phyloP scores from a whole-genome alignment of 2,888 invertebrate species.

The Scaptomyza cyrtandrae region DNA sequence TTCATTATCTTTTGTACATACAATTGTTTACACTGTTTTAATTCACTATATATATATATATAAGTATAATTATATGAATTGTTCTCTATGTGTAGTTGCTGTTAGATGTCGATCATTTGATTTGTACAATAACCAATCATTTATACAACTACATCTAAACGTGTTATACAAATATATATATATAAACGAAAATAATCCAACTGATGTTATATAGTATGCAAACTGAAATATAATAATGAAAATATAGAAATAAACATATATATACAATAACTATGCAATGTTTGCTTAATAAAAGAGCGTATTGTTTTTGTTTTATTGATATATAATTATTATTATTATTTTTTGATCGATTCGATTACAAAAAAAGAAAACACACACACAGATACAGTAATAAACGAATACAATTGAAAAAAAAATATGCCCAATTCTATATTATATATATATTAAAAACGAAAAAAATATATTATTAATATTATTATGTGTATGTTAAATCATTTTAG shows the following conservation, averaged over 20 bases:
- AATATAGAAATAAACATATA: slow-evolving; percentile 33
- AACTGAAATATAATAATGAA: slow-evolving; percentile 40
- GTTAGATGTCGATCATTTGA: slow-evolving; percentile 53
- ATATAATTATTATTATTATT: slow-evolving; percentile 37
- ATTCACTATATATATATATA: slow-evolving; percentile 13
- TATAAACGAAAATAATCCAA: slow-evolving; percentile 42
- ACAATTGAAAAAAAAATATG: slow-evolving; percentile 59
- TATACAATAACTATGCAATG: slow-evolving; percentile 38
- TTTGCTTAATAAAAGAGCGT: slow-evolving; percentile 46
- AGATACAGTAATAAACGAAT: slow-evolving; percentile 43
- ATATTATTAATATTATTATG: slow-evolving; percentile 47
- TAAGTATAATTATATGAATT: slow-evolving; percentile 46
- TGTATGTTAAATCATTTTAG: slow-evolving; percentile 80
- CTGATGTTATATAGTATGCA: slow-evolving; percentile 44
- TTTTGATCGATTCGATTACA: slow-evolving; percentile 36
- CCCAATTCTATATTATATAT: slow-evolving; percentile 56
- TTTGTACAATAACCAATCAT: slow-evolving; percentile 50
- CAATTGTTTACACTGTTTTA: slow-evolving; percentile 61
- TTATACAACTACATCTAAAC: slow-evolving; percentile 32
- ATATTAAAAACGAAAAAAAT: slow-evolving; percentile 45
- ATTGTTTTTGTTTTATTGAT: slow-evolving; percentile 43
- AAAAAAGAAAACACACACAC: slow-evolving; percentile 40
- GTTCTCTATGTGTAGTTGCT: slow-evolving; percentile 75
- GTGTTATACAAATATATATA: slow-evolving; percentile 32
- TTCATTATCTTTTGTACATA: slow-evolving; percentile 58